These are phyloP conservation scores for Neodontobutis hainanensis DNA, from an alignment of 2,113 vertebrate genomes.

Conservation along the genomic window DNA sequence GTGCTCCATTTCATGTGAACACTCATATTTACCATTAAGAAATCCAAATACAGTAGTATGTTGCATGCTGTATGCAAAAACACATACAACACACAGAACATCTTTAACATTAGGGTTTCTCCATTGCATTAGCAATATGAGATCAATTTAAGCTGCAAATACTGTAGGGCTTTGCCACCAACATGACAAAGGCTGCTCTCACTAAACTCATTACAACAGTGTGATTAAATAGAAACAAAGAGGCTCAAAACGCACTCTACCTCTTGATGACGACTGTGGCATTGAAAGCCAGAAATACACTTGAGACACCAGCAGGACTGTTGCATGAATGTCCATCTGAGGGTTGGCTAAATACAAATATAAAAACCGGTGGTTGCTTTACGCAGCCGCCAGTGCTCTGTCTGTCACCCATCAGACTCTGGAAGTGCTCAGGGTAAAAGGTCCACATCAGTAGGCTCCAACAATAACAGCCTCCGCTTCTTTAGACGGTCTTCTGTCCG, in stretches of 20 bases:
- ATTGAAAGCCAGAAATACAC: conserved; percentile 42
- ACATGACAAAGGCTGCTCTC: conserved; percentile 49
- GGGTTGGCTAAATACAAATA: conserved; percentile 27
- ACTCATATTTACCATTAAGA: conserved; percentile 44
- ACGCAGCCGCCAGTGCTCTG: conserved; percentile 3
- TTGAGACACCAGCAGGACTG: conserved; percentile 37
- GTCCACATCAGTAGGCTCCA: conserved; percentile 85
- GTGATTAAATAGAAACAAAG: conserved; percentile 47
- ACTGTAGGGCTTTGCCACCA: conserved; percentile 29
- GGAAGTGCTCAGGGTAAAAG: background rate
- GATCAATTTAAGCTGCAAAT: conserved; percentile 33
- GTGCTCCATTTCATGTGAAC: conserved; percentile 31
- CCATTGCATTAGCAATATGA: conserved; percentile 43
- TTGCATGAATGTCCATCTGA: conserved; percentile 17
- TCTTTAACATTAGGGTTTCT: conserved; percentile 35
- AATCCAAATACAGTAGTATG: conserved; percentile 34
- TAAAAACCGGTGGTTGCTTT: conserved; percentile 16
- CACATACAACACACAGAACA: conserved; percentile 57
- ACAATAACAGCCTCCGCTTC: conserved; percentile 93
- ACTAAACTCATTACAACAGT: conserved; percentile 55
- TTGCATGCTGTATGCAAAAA: conserved; percentile 67
- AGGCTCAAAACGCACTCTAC: conserved; percentile 47
- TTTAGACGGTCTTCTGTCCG: conserved; percentile 93
- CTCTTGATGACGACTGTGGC: conserved; percentile 50
- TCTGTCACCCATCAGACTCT: conserved; percentile 21